A percentile compares a stretch with the other conserved stretches of the same genome.
Conservation (phyloP, 1,140 invertebrate genomes). For the Drosophila sturtevanti region DNA sequence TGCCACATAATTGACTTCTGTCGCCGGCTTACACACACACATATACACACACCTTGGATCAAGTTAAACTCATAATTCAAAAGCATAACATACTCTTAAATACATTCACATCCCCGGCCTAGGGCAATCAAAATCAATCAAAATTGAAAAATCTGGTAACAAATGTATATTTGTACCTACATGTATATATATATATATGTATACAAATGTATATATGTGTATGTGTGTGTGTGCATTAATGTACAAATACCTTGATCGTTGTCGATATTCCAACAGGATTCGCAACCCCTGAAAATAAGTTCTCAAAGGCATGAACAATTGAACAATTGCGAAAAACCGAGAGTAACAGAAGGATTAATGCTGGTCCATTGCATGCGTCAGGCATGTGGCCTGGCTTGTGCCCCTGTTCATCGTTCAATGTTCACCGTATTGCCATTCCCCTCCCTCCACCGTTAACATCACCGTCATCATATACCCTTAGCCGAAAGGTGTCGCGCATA, state of each 20-base stretch:
- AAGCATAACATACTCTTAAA: conserved; percentile 22
- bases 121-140: conserved; percentile 51
- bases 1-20: conserved; percentile 62
- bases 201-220: conserved; percentile 42
- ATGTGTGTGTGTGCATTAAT: conserved; percentile 36
- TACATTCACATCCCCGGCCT: background rate
- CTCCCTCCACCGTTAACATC: background rate
- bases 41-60: conserved; percentile 15
- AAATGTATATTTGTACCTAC: conserved; percentile 42
- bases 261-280: conserved; percentile 5
- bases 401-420: background rate
- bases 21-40: conserved; percentile 44
- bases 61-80: conserved; percentile 65
- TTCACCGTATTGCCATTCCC: background rate
- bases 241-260: conserved; percentile 32
- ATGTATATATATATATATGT: background rate
- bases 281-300: conserved; percentile 7
- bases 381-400: conserved; percentile 27
- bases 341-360: conserved; percentile 76
- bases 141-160: conserved; percentile 59
- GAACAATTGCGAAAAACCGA: conserved; percentile 69
- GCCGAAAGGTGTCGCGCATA: conserved; percentile 61
- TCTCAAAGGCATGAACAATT: conserved; percentile 63
- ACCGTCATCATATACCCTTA: background rate
- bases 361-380: conserved; percentile 58